Percentiles rank a stretch among this genome's conserved stretches.
These are phyloP conservation scores for Chamaetylas fuelleborni DNA, from an alignment of 2,113 vertebrate species.

Conservation along the genomic window DNA sequence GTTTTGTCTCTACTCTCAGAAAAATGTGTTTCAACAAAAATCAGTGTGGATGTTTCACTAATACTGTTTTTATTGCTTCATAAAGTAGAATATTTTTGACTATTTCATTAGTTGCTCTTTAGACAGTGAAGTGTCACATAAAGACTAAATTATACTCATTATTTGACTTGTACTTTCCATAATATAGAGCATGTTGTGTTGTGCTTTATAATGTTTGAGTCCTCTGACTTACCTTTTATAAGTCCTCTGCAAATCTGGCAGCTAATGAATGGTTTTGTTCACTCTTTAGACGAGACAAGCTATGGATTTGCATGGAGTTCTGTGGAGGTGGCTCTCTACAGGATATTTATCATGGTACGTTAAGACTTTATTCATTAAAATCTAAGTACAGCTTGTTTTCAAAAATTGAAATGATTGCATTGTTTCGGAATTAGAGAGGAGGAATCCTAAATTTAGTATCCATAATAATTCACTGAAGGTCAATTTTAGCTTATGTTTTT, in stretches of 20 bases:
- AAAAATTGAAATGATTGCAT: not conserved
- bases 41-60: not conserved
- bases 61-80: not conserved
- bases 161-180: not conserved
- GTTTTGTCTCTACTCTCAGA: not conserved
- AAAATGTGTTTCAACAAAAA: not conserved
- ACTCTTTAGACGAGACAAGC: constrained; percentile 89
- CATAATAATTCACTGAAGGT: not conserved
- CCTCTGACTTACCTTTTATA: not conserved
- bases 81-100: not conserved
- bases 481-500: not conserved
- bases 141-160: not conserved
- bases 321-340: constrained; percentile 90
- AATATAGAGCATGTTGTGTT: not conserved
- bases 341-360: constrained; percentile 92
- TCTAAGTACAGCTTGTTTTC: constrained; percentile 18
- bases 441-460: not conserved
- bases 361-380: constrained; percentile 14
- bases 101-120: not conserved
- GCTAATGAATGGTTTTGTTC: constrained; percentile 43
- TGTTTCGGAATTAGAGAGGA: not conserved
- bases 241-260: not conserved
- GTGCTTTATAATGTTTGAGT: not conserved
- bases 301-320: constrained; percentile 99
- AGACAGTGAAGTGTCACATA: not conserved